Evolutionary conservation across 2,113 vertebrate species (phyloP).

Genomic region (Numida meleagris): DNA sequence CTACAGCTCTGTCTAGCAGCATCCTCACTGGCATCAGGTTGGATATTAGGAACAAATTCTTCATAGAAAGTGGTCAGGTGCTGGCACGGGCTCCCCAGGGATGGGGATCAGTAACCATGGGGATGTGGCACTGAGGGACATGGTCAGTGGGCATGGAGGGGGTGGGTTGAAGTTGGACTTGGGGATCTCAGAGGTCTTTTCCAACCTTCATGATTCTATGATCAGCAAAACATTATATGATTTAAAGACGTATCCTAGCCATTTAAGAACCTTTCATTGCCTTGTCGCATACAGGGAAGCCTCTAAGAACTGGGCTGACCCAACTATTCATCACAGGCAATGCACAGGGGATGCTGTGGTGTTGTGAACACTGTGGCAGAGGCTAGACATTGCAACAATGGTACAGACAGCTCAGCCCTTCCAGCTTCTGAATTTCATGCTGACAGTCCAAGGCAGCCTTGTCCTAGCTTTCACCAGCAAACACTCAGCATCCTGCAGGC

Average conservation of each 20-base stretch:
- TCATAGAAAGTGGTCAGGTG: too few species aligned
- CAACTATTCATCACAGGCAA: fast-evolving
- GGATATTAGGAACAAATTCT: too few species aligned
- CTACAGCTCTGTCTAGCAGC: not conserved
- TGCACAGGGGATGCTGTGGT: not conserved
- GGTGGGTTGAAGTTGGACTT: too few species aligned
- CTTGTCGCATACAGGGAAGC: not conserved
- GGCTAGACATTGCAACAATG: fast-evolving
- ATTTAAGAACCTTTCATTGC: not conserved
- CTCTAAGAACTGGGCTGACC: not conserved
- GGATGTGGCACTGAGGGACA: too few species aligned
- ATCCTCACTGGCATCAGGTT: not conserved
- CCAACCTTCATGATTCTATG: too few species aligned
- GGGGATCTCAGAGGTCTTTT: too few species aligned
- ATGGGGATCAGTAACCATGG: too few species aligned
- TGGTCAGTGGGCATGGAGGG: too few species aligned
- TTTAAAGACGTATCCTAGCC: not conserved
- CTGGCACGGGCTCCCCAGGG: too few species aligned
- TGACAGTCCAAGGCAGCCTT: not conserved
- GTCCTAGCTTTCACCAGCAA: not conserved
- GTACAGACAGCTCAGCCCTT: not conserved
- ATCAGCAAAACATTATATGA: fast-evolving
- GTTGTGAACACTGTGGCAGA: not conserved
- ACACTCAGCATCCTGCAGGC: not conserved
- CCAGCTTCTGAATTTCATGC: not conserved